Evolutionary conservation across 2,113 vertebrate species (phyloP), one percentile per base, ranked within the genome.

Genomic region (Muntiacus muntjak): DNA sequence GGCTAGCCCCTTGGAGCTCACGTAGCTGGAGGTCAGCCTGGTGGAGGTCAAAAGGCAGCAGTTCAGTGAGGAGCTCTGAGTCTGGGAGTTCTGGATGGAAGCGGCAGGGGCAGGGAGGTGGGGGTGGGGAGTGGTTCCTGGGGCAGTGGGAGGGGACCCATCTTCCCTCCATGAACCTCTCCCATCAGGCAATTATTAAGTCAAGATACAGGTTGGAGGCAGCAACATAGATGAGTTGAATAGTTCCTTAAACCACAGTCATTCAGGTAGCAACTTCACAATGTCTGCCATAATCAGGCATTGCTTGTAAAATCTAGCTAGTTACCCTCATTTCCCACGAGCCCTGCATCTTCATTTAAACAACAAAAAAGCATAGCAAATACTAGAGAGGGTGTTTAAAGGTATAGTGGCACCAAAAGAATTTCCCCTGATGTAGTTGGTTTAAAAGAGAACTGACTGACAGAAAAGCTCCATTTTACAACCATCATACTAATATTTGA

Each of bases 11-110:
- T 83, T 0, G 4, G 97, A 13, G 45, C 45, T 62, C 16, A 99
- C 91, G 9, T 15, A 97, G 97, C 98, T 99, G 23, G 95, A 97
- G 43, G 98, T 99, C 79, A 99, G 98, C 52, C 99, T 99, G 98
- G 23, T 97, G 87, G 85, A 47, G 25, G 92, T 92, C 60, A 88
- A 83, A 94, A 71, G 78, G 13, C 36, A 94, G 23, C 40, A 58
- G 47, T 50, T 97, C 78, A 94, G 82, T 26, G 10, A 19, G 67
- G 47, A 84, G 43, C 89, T 45, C 89, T 14, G 47, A 7, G 67
- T 47, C 57, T 15, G 16, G 33, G 50, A 78, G 71, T 13, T 26
- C 81, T 58, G 36, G 25, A 30, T 47, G 33, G 13, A 25, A 52
- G 8, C 7, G 47, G 52, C 50, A 43, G 89, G 25, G 89, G 58